Conservation (phyloP, 2,888 invertebrate genomes). For the Athalia cordata region DNA sequence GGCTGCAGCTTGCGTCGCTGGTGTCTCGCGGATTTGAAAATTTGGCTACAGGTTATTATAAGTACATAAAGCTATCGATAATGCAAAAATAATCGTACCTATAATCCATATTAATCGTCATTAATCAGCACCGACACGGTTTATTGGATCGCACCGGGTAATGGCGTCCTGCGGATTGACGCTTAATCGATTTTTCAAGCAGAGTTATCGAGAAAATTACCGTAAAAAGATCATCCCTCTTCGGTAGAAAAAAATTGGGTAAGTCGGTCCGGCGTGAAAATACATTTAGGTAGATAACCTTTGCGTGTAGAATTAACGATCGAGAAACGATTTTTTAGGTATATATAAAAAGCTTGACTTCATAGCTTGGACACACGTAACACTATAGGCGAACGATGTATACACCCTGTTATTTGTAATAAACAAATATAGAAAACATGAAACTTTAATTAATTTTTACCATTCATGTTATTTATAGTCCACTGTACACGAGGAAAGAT, state of each 20-base stretch:
- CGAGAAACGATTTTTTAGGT: conserved; percentile 1
- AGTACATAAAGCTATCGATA: neutral
- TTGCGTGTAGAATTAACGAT: conserved; percentile 1
- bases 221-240: neutral
- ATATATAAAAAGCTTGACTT: conserved; percentile 68
- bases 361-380: conserved; percentile 56
- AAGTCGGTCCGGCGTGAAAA: neutral
- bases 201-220: neutral
- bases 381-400: conserved; percentile 67
- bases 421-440: conserved; percentile 61
- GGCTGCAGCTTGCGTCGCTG: conserved; percentile 28
- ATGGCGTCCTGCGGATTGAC: neutral
- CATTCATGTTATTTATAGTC: neutral
- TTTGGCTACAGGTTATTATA: conserved; percentile 5
- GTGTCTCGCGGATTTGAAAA: conserved; percentile 24
- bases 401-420: conserved; percentile 72
- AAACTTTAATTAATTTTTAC: neutral
- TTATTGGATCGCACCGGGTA: conserved; percentile 42
- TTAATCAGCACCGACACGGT: conserved; percentile 49
- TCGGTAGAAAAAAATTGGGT: neutral
- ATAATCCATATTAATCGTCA: conserved; percentile 50
- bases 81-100: conserved; percentile 33
- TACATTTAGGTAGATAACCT: neutral
- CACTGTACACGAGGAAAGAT: neutral
- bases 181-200: neutral